These are phyloP conservation scores for Tragulus kanchil DNA, from an alignment of 2,113 vertebrate genomes.

Conservation along the genomic window DNA sequence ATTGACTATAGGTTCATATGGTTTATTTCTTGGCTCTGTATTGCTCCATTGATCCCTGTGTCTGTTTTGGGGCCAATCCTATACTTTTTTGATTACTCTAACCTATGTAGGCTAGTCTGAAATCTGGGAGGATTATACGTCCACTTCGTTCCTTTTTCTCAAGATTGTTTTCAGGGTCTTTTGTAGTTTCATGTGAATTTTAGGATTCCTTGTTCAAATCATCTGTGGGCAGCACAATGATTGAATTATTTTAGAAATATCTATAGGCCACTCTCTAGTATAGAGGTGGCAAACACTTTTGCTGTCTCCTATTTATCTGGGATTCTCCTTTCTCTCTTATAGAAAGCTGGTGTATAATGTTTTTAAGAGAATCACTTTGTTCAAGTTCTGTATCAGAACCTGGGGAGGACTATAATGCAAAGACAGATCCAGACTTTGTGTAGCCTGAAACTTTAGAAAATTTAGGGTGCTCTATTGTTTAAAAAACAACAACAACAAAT, in stretches of 20 bases:
- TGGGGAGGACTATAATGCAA: neutral
- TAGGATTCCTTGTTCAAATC: neutral
- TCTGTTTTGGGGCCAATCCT: neutral
- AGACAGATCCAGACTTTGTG: neutral
- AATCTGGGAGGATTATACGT: neutral
- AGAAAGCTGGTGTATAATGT: neutral
- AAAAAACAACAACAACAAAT: neutral
- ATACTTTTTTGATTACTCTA: neutral
- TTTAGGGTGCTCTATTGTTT: neutral
- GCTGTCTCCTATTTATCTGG: neutral
- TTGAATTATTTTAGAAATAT: slow-evolving; percentile 1
- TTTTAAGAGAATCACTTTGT: neutral
- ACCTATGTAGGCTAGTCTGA: neutral
- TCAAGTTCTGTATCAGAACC: neutral
- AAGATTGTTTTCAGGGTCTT: neutral
- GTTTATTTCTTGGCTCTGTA: neutral
- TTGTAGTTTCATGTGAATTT: neutral
- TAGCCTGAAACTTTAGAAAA: neutral
- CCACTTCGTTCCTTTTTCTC: neutral
- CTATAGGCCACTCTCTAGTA: neutral
- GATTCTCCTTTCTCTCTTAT: neutral
- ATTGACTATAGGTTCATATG: neutral
- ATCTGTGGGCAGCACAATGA: neutral
- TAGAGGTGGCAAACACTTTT: neutral
- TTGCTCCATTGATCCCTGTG: neutral